Evolutionary conservation across 2,797 vertebrate genomes (phyloP).

Genomic region (Champsocephalus gunnari): DNA sequence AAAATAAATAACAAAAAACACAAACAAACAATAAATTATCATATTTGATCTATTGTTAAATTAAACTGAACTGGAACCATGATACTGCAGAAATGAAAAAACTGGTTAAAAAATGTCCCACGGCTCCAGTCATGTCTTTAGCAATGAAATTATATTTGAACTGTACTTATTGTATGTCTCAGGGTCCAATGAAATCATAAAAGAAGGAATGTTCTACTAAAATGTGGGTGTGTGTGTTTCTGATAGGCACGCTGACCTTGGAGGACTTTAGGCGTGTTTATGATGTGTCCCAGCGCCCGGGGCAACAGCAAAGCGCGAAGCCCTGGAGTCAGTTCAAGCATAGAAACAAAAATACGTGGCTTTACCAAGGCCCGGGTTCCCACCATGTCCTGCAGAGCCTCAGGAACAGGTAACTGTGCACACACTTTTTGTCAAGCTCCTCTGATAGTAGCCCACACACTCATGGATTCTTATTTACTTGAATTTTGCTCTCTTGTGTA

Average conservation of each 20-base stretch:
- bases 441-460: background rate
- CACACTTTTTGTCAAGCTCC: background rate
- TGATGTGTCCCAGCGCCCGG: constrained; percentile 87
- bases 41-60: background rate
- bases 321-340: constrained; percentile 83
- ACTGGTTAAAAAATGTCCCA: background rate
- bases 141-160: background rate
- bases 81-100: background rate
- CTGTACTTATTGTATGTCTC: background rate
- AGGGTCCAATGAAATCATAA: background rate
- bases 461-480: background rate
- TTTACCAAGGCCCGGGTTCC: constrained; percentile 93
- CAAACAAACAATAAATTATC: no score
- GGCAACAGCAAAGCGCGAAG: constrained; percentile 81
- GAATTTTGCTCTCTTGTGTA: background rate
- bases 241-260: constrained; percentile 89
- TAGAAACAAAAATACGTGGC: constrained; percentile 93
- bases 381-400: constrained; percentile 92
- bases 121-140: background rate
- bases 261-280: constrained; percentile 92
- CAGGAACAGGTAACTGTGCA: constrained; percentile 87
- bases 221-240: constrained; percentile 9
- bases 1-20: no score
- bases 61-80: background rate
- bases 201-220: background rate